Percentiles rank a stretch among this genome's conserved stretches.
Conservation (phyloP, 2,888 invertebrate genomes). For the Halictus ligatus region DNA sequence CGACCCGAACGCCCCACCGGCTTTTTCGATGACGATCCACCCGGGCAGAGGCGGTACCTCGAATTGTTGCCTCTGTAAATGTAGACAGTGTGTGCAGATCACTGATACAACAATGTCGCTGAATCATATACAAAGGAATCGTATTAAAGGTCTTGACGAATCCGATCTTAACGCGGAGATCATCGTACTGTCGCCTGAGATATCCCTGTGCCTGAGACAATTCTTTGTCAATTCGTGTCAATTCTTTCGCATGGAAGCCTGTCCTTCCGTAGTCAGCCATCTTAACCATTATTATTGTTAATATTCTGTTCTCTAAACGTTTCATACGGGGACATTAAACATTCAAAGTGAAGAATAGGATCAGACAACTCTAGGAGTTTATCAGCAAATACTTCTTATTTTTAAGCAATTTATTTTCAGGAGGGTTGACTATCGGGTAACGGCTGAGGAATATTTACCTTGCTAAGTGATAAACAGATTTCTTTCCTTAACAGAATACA, state of each 20-base stretch:
- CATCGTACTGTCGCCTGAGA: neutral
- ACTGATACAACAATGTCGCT: neutral
- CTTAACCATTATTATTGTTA: neutral
- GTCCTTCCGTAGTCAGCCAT: neutral
- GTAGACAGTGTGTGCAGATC: neutral
- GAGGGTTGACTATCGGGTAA: neutral
- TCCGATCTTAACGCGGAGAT: neutral
- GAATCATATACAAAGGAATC: neutral
- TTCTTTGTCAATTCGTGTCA: no score
- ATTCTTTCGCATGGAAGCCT: neutral
- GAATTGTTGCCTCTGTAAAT: neutral
- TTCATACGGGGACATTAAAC: neutral
- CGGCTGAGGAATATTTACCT: neutral
- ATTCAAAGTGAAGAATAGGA: neutral
- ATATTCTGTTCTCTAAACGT: neutral
- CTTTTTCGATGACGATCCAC: neutral
- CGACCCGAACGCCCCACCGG: neutral
- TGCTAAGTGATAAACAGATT: neutral
- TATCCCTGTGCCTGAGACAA: neutral
- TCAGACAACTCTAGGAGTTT: neutral
- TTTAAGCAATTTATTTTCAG: neutral
- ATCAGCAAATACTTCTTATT: neutral
- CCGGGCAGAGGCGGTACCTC: neutral
- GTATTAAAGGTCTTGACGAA: neutral
- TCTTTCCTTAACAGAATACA: neutral